Evolutionary conservation across 2,888 invertebrate species (phyloP), one percentile per base, ranked within the genome.

Genomic region (Cheilosia vulpina): DNA sequence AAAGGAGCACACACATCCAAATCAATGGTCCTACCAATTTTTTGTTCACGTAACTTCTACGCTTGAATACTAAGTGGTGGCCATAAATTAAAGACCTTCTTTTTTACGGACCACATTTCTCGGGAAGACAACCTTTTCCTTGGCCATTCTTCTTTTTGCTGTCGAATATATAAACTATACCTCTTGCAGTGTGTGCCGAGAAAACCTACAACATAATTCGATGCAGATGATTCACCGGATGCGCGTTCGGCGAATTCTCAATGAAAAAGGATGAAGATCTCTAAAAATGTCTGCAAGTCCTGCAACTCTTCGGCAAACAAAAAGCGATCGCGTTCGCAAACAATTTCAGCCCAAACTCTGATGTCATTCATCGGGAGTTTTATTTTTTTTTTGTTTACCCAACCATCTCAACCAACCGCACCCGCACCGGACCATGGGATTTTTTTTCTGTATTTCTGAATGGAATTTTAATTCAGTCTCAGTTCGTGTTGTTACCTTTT

Each of bases 381-480:
- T 31, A 31, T 17, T 55, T n/a, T n/a, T 55, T n/a, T n/a, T 55
- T n/a, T 55, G 27, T 55, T 34, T 34, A 31, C 17, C 31, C 31
- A 55, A 55, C 55, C n/a, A 55, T 52, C 13, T 52, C 52, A 7
- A 7, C n/a, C 24, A 13, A 34, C 65, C 50, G 50, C 50, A 50
- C 50, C 65, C 50, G 50, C 50, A 50, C 19, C 47, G 31, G 47
- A 60, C 60, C 43, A 38, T 34, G n/a, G 19, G 45, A 63, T 19
- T 65, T 50, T 50, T 27, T 31, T 31, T 9, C 6, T 31, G 31
- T 79, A 41, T 69, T 79, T 76, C 79, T 85, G 47, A 85, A 85
- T 85, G 85, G 85, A 85, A 85, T 85, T 85, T 85, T 85, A 85
- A 85, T 85, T 85, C 72, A 72, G 77, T 72, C 68, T 63, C 55